These are phyloP conservation scores for Setipinna tenuifilis DNA, from an alignment of 2,797 vertebrate genomes.

Conservation along the genomic window DNA sequence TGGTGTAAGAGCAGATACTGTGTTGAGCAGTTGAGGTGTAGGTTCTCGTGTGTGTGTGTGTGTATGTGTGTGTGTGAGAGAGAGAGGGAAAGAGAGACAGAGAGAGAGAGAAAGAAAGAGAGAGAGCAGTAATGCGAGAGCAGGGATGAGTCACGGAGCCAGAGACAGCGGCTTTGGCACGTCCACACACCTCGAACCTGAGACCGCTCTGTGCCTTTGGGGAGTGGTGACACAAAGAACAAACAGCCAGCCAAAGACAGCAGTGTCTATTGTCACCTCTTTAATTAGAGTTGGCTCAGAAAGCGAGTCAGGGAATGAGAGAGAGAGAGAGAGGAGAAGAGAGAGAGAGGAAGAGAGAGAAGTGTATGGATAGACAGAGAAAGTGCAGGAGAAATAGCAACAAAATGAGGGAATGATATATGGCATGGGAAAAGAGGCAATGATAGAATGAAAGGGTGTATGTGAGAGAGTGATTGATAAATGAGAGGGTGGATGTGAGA, in stretches of 20 bases:
- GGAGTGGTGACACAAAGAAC: not conserved
- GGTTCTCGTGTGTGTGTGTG: too few species aligned
- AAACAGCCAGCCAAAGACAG: not conserved
- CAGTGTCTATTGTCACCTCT: not conserved
- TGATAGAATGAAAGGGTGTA: not conserved
- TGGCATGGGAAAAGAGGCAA: not conserved
- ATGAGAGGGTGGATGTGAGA: not conserved
- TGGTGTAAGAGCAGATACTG: too few species aligned
- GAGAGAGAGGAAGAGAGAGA: not conserved
- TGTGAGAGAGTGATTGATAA: too few species aligned
- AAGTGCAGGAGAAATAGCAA: not conserved
- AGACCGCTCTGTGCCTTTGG: not conserved
- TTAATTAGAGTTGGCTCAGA: not conserved
- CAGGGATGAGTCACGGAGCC: constrained; percentile 6
- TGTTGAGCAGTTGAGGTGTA: too few species aligned
- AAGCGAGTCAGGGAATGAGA: not conserved
- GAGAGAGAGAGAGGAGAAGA: not conserved
- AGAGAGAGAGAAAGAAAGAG: too few species aligned
- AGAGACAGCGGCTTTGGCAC: not conserved
- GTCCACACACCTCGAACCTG: constrained; percentile 1
- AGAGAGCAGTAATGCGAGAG: not conserved
- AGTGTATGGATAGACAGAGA: not conserved
- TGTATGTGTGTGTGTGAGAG: too few species aligned
- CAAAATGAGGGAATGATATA: not conserved
- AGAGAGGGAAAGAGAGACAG: too few species aligned